phyloP scores from a whole-genome alignment of 2,888 invertebrate genomes.

The Julus scanicus region DNA sequence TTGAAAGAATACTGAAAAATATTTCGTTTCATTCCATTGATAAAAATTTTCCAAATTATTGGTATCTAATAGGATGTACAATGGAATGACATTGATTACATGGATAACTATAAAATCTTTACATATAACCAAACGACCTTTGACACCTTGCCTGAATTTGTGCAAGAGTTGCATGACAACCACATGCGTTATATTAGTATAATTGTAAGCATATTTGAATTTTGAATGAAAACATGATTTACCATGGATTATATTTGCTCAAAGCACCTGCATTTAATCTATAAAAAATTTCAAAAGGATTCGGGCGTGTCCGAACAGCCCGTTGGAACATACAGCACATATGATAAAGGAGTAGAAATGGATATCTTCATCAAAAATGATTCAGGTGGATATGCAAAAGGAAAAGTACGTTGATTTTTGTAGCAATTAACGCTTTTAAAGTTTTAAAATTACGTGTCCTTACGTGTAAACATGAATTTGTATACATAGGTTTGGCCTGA shows the following conservation, averaged over 20 bases:
- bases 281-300: conserved; percentile 66
- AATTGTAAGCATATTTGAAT: conserved; percentile 63
- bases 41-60: conserved; percentile 1
- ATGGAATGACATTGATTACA: conserved; percentile 89
- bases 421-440: neutral
- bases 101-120: conserved; percentile 82
- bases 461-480: neutral
- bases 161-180: conserved; percentile 73
- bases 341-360: conserved; percentile 78
- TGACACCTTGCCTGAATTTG: conserved; percentile 75
- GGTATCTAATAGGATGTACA: conserved; percentile 67
- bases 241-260: neutral
- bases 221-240: neutral
- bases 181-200: conserved; percentile 60
- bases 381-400: conserved; percentile 74
- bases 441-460: neutral
- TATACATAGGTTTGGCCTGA: conserved; percentile 74
- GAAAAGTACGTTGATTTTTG: conserved; percentile 62
- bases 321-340: conserved; percentile 79
- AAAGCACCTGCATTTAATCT: neutral
- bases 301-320: conserved; percentile 81
- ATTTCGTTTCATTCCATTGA: neutral
- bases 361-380: conserved; percentile 79
- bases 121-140: conserved; percentile 76
- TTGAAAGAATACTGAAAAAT: too few relatives aligned